These are phyloP conservation scores for Podarcis siculus DNA, from an alignment of 2,797 vertebrate species.

Conservation along the genomic window DNA sequence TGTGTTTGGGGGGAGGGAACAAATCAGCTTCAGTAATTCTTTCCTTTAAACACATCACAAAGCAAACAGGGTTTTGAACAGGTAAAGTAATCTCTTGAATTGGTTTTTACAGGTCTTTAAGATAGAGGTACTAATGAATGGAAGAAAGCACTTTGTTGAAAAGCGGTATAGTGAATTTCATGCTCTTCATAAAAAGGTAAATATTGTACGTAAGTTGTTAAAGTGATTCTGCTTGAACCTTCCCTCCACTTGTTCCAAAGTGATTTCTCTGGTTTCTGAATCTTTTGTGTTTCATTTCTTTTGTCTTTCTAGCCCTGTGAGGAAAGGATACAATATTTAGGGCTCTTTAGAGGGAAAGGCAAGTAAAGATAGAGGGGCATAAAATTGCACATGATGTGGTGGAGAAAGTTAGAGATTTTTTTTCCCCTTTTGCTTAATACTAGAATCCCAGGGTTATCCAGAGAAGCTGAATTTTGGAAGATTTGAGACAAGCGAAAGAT, in stretches of 20 bases:
- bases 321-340: too few species aligned
- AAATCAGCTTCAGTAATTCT: slow-evolving; percentile 22
- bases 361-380: too few species aligned
- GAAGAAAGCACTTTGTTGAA: slow-evolving; percentile 93
- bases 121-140: slow-evolving; percentile 94
- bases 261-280: neutral
- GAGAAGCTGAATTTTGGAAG: too few species aligned
- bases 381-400: too few species aligned
- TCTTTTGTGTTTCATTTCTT: neutral
- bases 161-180: slow-evolving; percentile 99
- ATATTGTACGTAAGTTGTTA: slow-evolving; percentile 8
- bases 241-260: neutral
- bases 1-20: slow-evolving; percentile 19
- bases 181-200: slow-evolving; percentile 96
- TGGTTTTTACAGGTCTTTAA: slow-evolving; percentile 89
- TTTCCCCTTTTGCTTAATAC: too few species aligned
- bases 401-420: too few species aligned
- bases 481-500: too few species aligned
- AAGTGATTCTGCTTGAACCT: neutral
- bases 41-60: slow-evolving; percentile 50
- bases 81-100: slow-evolving; percentile 60
- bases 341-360: too few species aligned
- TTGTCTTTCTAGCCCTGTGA: neutral
- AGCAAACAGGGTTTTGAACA: slow-evolving; percentile 50
- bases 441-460: too few species aligned